phyloP scores from a whole-genome alignment of 2,888 invertebrate genomes.

The Campopleginae sp. region DNA sequence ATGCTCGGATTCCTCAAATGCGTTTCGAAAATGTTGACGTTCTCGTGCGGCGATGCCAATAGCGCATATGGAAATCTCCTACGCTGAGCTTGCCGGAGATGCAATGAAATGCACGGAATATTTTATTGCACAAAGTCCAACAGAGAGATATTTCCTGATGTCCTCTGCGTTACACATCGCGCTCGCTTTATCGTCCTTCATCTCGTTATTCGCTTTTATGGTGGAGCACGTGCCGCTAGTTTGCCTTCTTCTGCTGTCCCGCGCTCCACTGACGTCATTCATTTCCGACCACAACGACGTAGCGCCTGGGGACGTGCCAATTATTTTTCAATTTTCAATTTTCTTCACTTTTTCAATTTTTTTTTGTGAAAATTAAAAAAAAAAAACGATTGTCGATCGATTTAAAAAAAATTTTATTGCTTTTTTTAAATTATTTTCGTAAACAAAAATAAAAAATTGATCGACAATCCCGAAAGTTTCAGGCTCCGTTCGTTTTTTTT shows the following conservation, averaged over 20 bases:
- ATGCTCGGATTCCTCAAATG: slow-evolving; percentile 23
- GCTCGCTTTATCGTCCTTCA: slow-evolving; percentile 52
- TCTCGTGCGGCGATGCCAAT: neutral
- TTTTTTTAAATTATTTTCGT: too few relatives aligned
- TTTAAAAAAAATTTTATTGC: too few relatives aligned
- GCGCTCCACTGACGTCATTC: slow-evolving; percentile 29
- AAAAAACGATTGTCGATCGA: too few relatives aligned
- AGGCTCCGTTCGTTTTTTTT: too few relatives aligned
- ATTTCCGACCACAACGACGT: slow-evolving; percentile 29
- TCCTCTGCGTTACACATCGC: slow-evolving; percentile 12
- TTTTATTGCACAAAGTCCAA: slow-evolving; percentile 29
- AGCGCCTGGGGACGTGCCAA: neutral
- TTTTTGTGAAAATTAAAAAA: neutral
- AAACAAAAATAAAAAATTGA: too few relatives aligned
- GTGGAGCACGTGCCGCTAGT: slow-evolving; percentile 34
- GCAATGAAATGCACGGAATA: neutral
- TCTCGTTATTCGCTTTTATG: slow-evolving; percentile 44
- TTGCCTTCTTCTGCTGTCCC: slow-evolving; percentile 40
- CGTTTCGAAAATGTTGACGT: neutral
- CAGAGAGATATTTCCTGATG: slow-evolving; percentile 36
- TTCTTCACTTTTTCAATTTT: too few relatives aligned
- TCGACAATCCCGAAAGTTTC: neutral
- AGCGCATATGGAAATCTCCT: neutral
- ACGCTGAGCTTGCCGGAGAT: neutral
- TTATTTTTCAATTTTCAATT: neutral